Conservation (phyloP, 2,888 invertebrate species). For the Oscheius sp. region DNA sequence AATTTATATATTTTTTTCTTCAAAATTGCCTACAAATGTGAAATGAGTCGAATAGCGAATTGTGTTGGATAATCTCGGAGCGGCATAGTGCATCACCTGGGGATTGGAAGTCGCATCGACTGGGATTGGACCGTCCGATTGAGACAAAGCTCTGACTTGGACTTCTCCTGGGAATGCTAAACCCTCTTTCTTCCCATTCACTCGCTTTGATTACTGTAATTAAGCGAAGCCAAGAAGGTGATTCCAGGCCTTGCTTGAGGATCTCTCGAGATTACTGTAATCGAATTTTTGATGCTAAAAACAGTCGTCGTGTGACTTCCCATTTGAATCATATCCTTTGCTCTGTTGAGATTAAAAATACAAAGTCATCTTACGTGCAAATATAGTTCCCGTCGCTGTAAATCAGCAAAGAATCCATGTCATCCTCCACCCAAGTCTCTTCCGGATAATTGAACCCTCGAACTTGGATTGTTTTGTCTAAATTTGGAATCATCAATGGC, state of each 20-base stretch:
- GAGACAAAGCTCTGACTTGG: neutral
- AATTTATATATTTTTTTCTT: too few species aligned
- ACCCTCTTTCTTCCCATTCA: neutral
- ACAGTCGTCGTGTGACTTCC: too few species aligned
- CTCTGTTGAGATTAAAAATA: neutral
- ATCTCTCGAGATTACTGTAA: neutral
- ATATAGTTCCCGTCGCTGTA: neutral
- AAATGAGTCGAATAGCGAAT: neutral
- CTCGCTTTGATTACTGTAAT: neutral
- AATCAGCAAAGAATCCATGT: neutral
- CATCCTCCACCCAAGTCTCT: neutral
- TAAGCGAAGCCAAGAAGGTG: neutral
- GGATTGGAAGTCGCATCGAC: neutral
- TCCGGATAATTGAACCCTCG: neutral
- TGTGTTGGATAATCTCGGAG: neutral
- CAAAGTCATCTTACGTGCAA: neutral
- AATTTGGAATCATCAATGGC: neutral
- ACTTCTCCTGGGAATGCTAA: constrained; percentile 1
- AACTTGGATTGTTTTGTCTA: neutral
- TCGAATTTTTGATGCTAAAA: neutral
- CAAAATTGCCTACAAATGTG: neutral
- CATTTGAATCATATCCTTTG: neutral
- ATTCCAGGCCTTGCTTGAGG: neutral
- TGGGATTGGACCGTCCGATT: neutral
- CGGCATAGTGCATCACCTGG: neutral